Conservation (phyloP, 1,140 invertebrate genomes). For the Drosophila nebulosa region DNA sequence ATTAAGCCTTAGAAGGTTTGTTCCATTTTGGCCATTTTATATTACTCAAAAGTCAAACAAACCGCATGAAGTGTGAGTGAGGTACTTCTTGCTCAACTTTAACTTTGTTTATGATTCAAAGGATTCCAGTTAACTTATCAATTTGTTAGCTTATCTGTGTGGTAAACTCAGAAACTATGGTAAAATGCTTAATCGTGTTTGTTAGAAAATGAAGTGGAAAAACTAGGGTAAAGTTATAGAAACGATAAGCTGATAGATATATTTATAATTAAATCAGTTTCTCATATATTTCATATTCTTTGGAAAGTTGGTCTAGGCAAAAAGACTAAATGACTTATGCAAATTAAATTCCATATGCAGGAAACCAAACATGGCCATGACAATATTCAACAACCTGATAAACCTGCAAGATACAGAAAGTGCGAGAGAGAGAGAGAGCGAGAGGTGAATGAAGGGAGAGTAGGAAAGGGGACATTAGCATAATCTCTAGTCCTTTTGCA, state of each 20-base stretch:
- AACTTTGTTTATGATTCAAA: too few species aligned
- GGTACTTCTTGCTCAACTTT: too few species aligned
- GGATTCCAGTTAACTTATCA: too few species aligned
- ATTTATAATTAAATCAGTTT: neutral
- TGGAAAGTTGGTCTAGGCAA: neutral
- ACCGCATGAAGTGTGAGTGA: too few species aligned
- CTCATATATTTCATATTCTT: neutral
- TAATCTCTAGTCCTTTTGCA: constrained; percentile 66
- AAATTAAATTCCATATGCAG: neutral
- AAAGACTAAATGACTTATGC: neutral
- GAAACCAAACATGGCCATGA: neutral
- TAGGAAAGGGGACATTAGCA: constrained; percentile 40
- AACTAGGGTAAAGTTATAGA: too few species aligned
- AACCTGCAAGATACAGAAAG: neutral
- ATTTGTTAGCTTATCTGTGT: too few species aligned
- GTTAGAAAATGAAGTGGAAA: too few species aligned
- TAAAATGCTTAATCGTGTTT: too few species aligned
- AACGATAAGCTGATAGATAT: neutral
- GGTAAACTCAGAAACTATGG: too few species aligned
- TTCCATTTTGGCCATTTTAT: too few species aligned
- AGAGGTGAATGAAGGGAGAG: neutral
- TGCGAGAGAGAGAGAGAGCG: neutral
- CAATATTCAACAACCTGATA: constrained; percentile 1
- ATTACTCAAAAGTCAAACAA: too few species aligned
- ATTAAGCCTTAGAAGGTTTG: too few species aligned